Base-by-base conservation (phyloP, 2,888 invertebrate genomes). In the Rugalucina vietnamica region DNA sequence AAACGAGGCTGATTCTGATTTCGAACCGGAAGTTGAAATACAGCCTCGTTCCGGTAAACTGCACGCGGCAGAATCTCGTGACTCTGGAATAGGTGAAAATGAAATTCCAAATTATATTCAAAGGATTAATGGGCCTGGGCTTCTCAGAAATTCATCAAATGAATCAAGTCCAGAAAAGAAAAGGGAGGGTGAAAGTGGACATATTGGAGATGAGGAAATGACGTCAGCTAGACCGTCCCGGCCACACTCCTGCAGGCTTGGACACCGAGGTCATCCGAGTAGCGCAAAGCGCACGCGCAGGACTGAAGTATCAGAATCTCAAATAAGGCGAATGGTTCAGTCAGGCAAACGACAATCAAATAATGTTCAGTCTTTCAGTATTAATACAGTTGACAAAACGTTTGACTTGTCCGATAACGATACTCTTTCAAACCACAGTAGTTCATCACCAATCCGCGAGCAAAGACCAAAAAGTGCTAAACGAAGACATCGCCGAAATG, bases 1-100 rank as follows among this genome's bases (percentile, higher is more conserved):
- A 73, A 60, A 85, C 74, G 88, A 89, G 57, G 43, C 71, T 21
- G 85, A 88, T 76, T 85, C 84, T 8, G 85, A 88, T 39, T 34
- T 76, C 70, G 88, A 90, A 37, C 37, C 65, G 37, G 87, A 85
- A 49, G 36, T 81, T 0, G 86, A 88, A 65, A 86, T 86, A 24
- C 78, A 85, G 12, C 80, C 82, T 27, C 60, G 50, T 8, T 84
- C 90, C 0, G 87, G 88, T 37, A 90, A 90, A 79, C 82, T 90
- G 34, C 90, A 89, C 76, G 86, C 89, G 14, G 89, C 89, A 12
- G 88, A 88, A 60, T 90, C 90, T 21, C 85, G 89, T 43, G 90
- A 90, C 72, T 90, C 90, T 32, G 90, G 90, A 1, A 90, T 90
- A 18, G 90, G 88, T 18, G 90, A 90, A 84, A 90, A 89, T 49